phyloP scores from a whole-genome alignment of 2,888 invertebrate species.

The Clostera curtula region DNA sequence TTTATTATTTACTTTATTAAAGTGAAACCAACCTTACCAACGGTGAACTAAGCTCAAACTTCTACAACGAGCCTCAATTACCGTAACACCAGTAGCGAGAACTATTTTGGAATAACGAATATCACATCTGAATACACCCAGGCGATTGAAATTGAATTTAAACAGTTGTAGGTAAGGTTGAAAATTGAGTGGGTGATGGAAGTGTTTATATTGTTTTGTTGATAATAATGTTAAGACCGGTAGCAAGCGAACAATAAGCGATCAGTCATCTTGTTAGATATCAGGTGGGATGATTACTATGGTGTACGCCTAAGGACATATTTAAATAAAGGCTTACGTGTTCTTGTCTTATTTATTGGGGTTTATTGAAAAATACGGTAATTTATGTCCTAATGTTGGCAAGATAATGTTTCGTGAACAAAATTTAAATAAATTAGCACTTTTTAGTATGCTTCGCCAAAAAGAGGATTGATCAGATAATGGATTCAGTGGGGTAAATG shows the following conservation, averaged over 20 bases:
- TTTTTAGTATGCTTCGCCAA: too few species aligned
- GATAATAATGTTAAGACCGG: constrained; percentile 42
- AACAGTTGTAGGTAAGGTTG: constrained; percentile 5
- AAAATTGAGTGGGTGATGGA: constrained; percentile 17
- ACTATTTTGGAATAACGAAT: constrained; percentile 13
- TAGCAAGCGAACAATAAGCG: constrained; percentile 66
- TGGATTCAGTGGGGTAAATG: too few species aligned
- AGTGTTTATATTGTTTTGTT: constrained; percentile 25
- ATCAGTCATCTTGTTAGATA: constrained; percentile 67
- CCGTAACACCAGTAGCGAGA: constrained; percentile 26
- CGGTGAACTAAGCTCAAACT: constrained; percentile 11
- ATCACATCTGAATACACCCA: constrained; percentile 9
- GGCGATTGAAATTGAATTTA: constrained; percentile 14
- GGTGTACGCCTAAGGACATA: constrained; percentile 45
- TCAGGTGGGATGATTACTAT: constrained; percentile 54
- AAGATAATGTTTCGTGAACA: neutral
- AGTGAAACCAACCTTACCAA: constrained; percentile 11
- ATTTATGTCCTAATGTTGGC: neutral
- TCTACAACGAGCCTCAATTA: constrained; percentile 4
- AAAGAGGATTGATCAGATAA: too few species aligned
- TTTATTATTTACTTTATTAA: constrained; percentile 13
- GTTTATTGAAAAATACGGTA: constrained; percentile 20
- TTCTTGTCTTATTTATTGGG: constrained; percentile 12
- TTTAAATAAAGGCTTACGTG: constrained; percentile 36
- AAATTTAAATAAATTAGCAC: too few species aligned